A percentile compares a stretch with the other conserved stretches of the same genome.
phyloP scores from a whole-genome alignment of 1,140 invertebrate genomes.

The Zaprionus lachaisei region DNA sequence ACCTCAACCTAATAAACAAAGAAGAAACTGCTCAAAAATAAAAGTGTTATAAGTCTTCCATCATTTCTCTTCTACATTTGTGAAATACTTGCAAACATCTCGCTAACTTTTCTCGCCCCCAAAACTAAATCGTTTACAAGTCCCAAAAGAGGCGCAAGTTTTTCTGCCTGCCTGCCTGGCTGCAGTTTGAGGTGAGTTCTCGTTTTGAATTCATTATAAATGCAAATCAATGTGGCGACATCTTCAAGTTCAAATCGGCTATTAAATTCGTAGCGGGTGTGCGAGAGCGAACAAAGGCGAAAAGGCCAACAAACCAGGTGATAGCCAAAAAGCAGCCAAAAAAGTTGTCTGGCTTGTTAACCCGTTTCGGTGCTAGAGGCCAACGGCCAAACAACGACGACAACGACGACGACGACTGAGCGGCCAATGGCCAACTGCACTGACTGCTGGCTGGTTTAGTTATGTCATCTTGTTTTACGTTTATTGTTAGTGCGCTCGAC shows the following conservation, averaged over 20 bases:
- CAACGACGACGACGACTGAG: neutral
- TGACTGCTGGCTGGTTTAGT: conserved; percentile 19
- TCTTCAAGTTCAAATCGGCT: conserved; percentile 74
- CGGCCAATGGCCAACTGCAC: conserved; percentile 19
- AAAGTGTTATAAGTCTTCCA: neutral
- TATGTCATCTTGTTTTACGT: conserved; percentile 36
- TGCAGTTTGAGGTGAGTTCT: conserved; percentile 32
- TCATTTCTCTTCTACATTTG: neutral
- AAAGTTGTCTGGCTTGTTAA: conserved; percentile 59
- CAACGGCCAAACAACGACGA: conserved; percentile 29
- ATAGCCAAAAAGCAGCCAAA: conserved; percentile 47
- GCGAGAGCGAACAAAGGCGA: conserved; percentile 30
- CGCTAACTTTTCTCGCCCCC: neutral
- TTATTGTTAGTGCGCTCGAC: conserved; percentile 38
- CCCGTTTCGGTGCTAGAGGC: conserved; percentile 52
- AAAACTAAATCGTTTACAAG: neutral
- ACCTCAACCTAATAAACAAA: neutral
- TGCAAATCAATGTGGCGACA: conserved; percentile 67
- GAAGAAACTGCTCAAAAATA: neutral
- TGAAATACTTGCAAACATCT: neutral
- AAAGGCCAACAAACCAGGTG: conserved; percentile 67
- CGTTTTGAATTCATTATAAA: conserved; percentile 65
- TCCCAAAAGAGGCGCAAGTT: neutral
- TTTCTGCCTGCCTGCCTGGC: conserved; percentile 9
- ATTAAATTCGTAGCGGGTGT: conserved; percentile 68